Base-by-base conservation (phyloP, 1,140 invertebrate species). In the Eriosoma lanigerum region DNA sequence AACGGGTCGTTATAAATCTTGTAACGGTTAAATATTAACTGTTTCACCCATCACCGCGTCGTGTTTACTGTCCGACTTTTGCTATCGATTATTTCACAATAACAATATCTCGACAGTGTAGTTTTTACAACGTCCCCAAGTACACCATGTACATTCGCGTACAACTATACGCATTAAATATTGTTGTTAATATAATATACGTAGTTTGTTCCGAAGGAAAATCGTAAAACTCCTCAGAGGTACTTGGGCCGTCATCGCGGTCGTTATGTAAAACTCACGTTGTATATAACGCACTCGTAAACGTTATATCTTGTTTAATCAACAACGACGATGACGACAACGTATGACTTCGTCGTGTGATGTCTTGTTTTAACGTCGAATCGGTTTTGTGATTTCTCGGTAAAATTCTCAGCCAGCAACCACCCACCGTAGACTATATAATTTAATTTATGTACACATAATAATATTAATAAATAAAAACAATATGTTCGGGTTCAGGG, bases 321-420 rank as follows among this genome's bases (percentile, higher is more conserved):
- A 58, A 15, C 56, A 58, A 58, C 56, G 2, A 58, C 24, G 2
- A 60, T 6, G 5, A 29, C 5, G 13, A 60, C 26, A 17, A 19
- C 32, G 8, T 4, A 3, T 3, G 3, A 38, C 32, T 38, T 8
- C 32, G 32, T 38, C 32, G 32, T 38, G 58, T 60, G 58, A 60
- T 60, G 6, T 60, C 26, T 60, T 60, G 26, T 60, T 38, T 38
- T 60, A 60, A 60, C 58, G 29, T 29, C 58, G 58, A 60, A 19
- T 60, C 26, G 5, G 58, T 60, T 6, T 60, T 21, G 21, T 58
- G 56, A 26, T 58, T 15, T 58, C 24, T 5, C 24, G 13, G 24
- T 24, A 15, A 58, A 58, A 26, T 58, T 58, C 32, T 38, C 8
- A 38, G 32, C 8, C 32, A 38, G 32, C 32, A 38, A 3, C 32